These are phyloP conservation scores for Leptopilina myrica DNA, from an alignment of 2,888 invertebrate species.

Conservation along the genomic window DNA sequence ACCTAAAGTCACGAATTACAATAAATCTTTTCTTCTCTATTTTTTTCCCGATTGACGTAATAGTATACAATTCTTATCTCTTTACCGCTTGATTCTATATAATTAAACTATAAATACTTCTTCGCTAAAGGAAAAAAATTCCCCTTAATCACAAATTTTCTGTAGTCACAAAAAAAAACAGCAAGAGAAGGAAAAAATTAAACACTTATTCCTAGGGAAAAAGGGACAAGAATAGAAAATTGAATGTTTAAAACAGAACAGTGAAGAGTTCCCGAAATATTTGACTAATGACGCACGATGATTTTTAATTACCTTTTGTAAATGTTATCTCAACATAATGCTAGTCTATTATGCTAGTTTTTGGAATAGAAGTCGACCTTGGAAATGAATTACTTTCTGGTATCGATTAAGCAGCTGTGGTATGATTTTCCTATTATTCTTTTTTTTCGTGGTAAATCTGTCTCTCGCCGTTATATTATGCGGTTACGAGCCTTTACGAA, in stretches of 20 bases:
- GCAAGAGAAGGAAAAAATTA: no score
- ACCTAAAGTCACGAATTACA: background rate
- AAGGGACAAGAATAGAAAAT: no score
- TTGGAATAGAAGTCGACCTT: background rate
- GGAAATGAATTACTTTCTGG: constrained; percentile 3
- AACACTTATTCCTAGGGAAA: no score
- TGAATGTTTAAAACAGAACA: background rate
- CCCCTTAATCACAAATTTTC: no score
- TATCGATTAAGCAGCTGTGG: constrained; percentile 1
- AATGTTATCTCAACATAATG: background rate
- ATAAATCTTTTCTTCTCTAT: background rate
- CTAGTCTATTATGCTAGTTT: background rate
- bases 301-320: background rate
- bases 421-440: constrained; percentile 18
- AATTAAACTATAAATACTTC: no score
- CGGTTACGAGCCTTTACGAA: constrained; percentile 57
- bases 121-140: no score
- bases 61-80: background rate
- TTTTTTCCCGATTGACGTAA: background rate
- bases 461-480: constrained; percentile 57
- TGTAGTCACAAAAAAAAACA: no score
- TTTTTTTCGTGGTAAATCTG: constrained; percentile 55
- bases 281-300: no score
- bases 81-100: background rate
- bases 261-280: no score